Base-by-base conservation (phyloP, 2,888 invertebrate genomes). In the Listrodromus nycthemerus region DNA sequence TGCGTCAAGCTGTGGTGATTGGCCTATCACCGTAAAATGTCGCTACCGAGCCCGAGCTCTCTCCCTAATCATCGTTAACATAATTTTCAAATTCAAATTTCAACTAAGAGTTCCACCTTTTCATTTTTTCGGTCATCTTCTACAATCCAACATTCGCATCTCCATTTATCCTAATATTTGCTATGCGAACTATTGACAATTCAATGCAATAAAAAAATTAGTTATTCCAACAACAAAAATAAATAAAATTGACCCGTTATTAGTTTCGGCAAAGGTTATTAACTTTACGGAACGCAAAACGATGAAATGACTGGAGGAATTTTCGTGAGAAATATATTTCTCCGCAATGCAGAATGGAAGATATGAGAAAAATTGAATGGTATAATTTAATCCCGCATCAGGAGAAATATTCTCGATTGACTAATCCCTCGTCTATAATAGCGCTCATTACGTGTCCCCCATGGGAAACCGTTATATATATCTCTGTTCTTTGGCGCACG, bases 391-490 rank as follows among this genome's bases (percentile, higher is more conserved):
- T 61, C 16, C 27, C 6, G 13, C 33, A 52, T 65, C 13, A 10
- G 8, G 30, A 50, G 50, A 27, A 19, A 52, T 30, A 30, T 75
- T 33, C 1, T 52, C 50, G 65, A 41, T 65, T 65, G 65, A 63
- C 37, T 75, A 75, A 75, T 65, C 65, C 33, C 37, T 66, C 52
- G 33, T 21, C 66, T n/a, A 52, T 50, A 75, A 75, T 63, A 50
- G 37, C 19, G 52, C 45, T 75, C 75, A 52, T 75, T 75, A 65
- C 24, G 65, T 55, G 33, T 50, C 65, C 24, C 21, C 16, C 5
- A 16, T 30, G 16, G 24, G 19, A 27, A 27, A 50, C 63, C 63
- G 74, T 63, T 74, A 63, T 63, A 48, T 63, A 70, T 55, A 33
- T 52, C 70, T 55, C 33, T 13, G 8, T 41, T 19, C 24, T 24